phyloP scores from a whole-genome alignment of 2,113 vertebrate species.

The Leptosomus discolor region DNA sequence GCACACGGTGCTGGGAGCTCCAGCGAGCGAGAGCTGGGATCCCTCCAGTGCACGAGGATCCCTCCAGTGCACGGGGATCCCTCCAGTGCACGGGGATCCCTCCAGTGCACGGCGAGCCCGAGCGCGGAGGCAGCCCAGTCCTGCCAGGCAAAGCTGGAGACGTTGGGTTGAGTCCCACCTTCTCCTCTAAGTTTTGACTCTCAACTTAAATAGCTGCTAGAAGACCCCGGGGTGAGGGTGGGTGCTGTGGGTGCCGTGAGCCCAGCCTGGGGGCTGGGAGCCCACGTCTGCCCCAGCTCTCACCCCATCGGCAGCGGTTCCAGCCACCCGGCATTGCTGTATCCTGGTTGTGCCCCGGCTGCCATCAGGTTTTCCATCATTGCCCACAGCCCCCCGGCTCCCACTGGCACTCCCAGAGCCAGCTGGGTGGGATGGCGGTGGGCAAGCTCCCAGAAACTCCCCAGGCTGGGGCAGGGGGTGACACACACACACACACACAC shows the following conservation, averaged over 20 bases:
- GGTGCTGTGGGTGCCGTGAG: background rate
- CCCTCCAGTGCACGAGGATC: background rate
- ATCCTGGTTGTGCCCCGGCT: rapidly evolving
- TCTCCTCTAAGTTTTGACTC: background rate
- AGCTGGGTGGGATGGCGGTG: background rate
- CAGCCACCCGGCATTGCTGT: rapidly evolving
- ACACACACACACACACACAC: no score
- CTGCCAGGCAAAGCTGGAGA: background rate
- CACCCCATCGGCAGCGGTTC: background rate
- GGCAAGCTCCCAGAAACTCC: background rate
- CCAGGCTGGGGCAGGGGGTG: rapidly evolving
- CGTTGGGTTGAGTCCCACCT: rapidly evolving
- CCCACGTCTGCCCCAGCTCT: background rate
- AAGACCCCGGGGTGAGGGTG: background rate
- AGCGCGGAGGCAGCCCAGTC: background rate
- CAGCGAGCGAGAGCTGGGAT: background rate
- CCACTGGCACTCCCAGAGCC: background rate
- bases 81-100: no score
- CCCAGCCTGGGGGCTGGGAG: background rate
- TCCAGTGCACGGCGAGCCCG: rapidly evolving
- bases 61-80: no score
- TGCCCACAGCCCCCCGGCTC: background rate
- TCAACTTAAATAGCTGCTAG: background rate
- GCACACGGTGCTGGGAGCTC: rapidly evolving
- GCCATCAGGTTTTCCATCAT: background rate